A percentile compares a stretch with the other conserved stretches of the same genome.
Conservation (phyloP, 2,888 invertebrate genomes). For the Strigamia crassipes region DNA sequence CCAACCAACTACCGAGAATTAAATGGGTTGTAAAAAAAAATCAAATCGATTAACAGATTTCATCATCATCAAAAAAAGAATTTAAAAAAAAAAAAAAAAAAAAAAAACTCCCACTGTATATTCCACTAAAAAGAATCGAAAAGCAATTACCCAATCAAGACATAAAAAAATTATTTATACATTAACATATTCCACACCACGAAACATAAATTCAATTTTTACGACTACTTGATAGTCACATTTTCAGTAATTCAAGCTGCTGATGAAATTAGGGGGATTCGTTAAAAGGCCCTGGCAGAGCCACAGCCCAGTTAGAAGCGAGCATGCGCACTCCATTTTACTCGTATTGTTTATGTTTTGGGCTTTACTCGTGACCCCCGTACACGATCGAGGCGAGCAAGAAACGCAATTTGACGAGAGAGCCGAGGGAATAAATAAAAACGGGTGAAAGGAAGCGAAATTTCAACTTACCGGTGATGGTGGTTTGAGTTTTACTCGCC, state of each 20-base stretch:
- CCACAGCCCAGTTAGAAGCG: slow-evolving; percentile 24
- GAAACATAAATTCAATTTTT: background rate
- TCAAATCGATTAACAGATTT: background rate
- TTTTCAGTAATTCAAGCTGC: background rate
- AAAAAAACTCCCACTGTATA: background rate
- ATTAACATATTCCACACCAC: background rate
- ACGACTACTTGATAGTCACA: background rate
- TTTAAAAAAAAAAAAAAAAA: background rate
- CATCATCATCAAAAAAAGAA: background rate
- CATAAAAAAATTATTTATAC: background rate
- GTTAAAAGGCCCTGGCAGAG: slow-evolving; percentile 38
- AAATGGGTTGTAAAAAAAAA: background rate
- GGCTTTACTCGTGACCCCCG: slow-evolving; percentile 7
- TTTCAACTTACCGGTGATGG: slow-evolving; percentile 2
- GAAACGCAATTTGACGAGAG: background rate
- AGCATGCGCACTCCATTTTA: slow-evolving; percentile 33
- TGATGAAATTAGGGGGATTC: slow-evolving; percentile 20
- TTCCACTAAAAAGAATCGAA: background rate
- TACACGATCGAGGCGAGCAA: background rate
- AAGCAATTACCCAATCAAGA: background rate
- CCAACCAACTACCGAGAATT: too few species aligned
- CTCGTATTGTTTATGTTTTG: slow-evolving; percentile 6
- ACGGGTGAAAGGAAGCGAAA: background rate
- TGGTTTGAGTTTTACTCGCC: background rate
- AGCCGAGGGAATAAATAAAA: background rate